phyloP scores from a whole-genome alignment of 1,140 invertebrate species.

The Samia ricini region DNA sequence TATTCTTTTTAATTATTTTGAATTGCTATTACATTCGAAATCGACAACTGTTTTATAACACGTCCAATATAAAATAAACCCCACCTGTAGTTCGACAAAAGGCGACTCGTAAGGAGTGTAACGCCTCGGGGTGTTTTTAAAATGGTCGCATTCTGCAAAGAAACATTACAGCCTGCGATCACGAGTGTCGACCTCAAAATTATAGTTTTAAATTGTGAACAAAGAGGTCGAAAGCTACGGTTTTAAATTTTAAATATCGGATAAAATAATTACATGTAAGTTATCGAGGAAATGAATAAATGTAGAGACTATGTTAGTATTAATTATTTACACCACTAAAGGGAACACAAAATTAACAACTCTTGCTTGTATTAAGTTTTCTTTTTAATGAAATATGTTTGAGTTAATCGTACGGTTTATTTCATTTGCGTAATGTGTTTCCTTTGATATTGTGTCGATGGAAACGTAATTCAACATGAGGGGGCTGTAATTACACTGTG shows the following conservation, averaged over 20 bases:
- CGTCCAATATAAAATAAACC: conserved; percentile 34
- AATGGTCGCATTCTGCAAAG: conserved; percentile 59
- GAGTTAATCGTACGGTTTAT: conserved; percentile 35
- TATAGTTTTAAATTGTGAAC: conserved; percentile 55
- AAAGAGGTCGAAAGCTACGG: conserved; percentile 45
- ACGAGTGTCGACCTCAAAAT: conserved; percentile 59
- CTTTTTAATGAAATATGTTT: conserved; percentile 29
- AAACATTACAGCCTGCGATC: conserved; percentile 44
- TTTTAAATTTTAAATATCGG: conserved; percentile 34
- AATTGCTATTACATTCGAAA: conserved; percentile 56
- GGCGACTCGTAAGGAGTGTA: conserved; percentile 20
- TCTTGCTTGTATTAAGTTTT: conserved; percentile 53
- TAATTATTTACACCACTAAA: conserved; percentile 56
- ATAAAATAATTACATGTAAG: conserved; percentile 1
- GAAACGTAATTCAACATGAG: conserved; percentile 14
- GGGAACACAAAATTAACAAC: conserved; percentile 56
- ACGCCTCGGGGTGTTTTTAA: conserved; percentile 41
- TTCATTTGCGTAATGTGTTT: conserved; percentile 38
- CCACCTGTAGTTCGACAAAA: conserved; percentile 35
- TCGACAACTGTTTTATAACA: conserved; percentile 60
- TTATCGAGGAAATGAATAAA: not conserved
- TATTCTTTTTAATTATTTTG: conserved; percentile 66
- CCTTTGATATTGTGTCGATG: conserved; percentile 22
- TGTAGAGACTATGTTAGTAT: conserved; percentile 36
- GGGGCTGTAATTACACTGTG: not conserved